A percentile compares a stretch with the other conserved stretches of the same genome.
Conservation (phyloP, 2,888 invertebrate genomes). For the Acrobeloides nanus region DNA sequence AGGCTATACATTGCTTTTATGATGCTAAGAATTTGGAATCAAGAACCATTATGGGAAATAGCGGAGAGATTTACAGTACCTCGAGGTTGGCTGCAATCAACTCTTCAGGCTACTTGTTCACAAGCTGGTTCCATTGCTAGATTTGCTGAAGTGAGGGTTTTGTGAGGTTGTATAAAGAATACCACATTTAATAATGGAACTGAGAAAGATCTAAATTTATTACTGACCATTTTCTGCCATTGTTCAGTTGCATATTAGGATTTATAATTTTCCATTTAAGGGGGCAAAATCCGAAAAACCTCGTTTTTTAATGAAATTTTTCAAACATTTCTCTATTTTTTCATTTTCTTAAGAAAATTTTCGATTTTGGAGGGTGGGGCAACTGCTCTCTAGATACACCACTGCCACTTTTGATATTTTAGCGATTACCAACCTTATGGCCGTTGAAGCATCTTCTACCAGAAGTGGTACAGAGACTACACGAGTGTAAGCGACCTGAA, state of each 20-base stretch:
- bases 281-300: no score
- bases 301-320: no score
- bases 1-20: conserved; percentile 80
- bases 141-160: conserved; percentile 69
- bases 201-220: no score
- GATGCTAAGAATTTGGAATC: conserved; percentile 65
- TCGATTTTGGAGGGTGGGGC: no score
- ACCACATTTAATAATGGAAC: no score
- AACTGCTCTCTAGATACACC: no score
- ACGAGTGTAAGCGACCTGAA: conserved; percentile 74
- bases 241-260: no score
- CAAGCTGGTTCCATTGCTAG: conserved; percentile 71
- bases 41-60: conserved; percentile 58
- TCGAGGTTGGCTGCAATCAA: conserved; percentile 72
- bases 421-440: conserved; percentile 74
- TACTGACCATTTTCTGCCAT: no score
- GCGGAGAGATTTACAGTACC: conserved; percentile 64
- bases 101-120: conserved; percentile 67
- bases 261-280: no score
- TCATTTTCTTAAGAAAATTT: no score
- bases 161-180: no score
- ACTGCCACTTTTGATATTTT: conserved; percentile 11
- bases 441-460: conserved; percentile 69
- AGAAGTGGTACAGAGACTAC: conserved; percentile 65
- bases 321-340: no score